A percentile compares a stretch with the other conserved stretches of the same genome.
These are phyloP conservation scores for Narcine bancroftii DNA, from an alignment of 2,113 vertebrate species.

Conservation along the genomic window DNA sequence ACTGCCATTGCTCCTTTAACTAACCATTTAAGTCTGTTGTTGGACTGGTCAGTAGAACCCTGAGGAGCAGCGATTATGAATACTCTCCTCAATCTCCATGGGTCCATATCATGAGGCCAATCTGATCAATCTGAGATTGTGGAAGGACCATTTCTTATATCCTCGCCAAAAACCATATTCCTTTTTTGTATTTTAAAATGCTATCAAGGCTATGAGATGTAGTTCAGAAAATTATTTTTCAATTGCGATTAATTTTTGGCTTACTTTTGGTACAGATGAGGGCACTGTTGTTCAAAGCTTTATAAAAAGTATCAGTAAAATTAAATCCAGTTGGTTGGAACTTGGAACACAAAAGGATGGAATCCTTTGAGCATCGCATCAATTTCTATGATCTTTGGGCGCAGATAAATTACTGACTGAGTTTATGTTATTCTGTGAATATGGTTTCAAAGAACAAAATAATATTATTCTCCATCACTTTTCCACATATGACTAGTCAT, in stretches of 20 bases:
- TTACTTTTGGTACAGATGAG: not conserved
- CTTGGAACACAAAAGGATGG: too few species aligned
- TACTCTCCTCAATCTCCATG: too few species aligned
- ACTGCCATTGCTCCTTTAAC: too few species aligned
- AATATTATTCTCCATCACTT: not conserved
- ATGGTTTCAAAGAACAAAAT: not conserved
- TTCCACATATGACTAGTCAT: not conserved
- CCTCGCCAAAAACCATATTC: not conserved
- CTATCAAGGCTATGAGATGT: not conserved
- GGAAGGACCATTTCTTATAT: not conserved
- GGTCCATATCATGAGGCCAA: not conserved
- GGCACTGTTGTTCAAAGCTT: slow-evolving; percentile 16
- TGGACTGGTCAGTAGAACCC: too few species aligned
- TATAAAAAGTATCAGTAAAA: not conserved
- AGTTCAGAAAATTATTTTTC: not conserved
- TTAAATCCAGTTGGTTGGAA: not conserved
- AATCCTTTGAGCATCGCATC: not conserved
- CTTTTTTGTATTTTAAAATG: not conserved
- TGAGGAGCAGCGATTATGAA: too few species aligned
- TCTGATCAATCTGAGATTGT: not conserved
- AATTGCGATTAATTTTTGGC: not conserved
- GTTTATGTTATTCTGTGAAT: not conserved
- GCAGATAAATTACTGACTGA: not conserved
- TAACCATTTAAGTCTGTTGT: too few species aligned
- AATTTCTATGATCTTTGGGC: not conserved